Conservation (phyloP, 2,888 invertebrate genomes). For the Rhodophaea formosa region DNA sequence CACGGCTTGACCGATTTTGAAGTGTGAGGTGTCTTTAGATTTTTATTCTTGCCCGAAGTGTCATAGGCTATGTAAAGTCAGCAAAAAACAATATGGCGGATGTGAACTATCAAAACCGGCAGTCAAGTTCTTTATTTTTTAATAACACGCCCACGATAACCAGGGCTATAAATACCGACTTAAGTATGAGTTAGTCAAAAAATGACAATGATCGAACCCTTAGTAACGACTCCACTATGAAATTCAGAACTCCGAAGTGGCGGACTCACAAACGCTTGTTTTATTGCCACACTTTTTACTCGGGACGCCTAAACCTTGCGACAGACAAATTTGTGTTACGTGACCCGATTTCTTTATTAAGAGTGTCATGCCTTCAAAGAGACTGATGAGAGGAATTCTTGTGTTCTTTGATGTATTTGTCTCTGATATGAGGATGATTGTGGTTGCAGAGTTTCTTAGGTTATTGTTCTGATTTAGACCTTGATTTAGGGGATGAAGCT, state of each 20-base stretch:
- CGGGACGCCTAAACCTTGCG: constrained; percentile 49
- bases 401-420: constrained; percentile 7
- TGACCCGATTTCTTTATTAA: constrained; percentile 52
- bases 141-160: too few species aligned
- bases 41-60: too few species aligned
- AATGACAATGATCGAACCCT: not conserved
- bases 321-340: constrained; percentile 64
- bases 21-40: too few species aligned
- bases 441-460: not conserved
- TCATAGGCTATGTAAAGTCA: too few species aligned
- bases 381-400: constrained; percentile 1
- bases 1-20: too few species aligned
- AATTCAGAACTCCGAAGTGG: constrained; percentile 44
- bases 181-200: too few species aligned
- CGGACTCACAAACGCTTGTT: constrained; percentile 61
- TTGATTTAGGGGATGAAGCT: too few species aligned
- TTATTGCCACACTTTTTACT: constrained; percentile 59
- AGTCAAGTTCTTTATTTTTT: too few species aligned
- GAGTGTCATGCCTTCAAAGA: constrained; percentile 8
- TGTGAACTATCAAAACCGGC: too few species aligned
- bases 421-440: not conserved
- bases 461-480: too few species aligned
- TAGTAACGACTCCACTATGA: constrained; percentile 3
- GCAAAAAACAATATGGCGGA: too few species aligned
- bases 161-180: too few species aligned